Base-by-base conservation (phyloP, 2,888 invertebrate species). In the Chaetogeoica ovagalla region DNA sequence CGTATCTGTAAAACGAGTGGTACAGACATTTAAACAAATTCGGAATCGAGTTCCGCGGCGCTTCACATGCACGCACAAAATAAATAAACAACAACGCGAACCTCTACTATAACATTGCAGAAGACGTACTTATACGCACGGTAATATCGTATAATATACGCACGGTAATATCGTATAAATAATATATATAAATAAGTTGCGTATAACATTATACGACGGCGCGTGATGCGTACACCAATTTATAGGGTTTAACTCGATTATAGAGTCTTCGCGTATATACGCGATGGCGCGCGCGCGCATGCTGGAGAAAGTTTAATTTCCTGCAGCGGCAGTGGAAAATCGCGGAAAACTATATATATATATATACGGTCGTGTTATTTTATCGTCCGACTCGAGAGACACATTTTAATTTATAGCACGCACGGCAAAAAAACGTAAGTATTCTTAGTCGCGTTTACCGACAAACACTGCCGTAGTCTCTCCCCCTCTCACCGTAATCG, bases 271-370 rank as follows among this genome's bases (percentile, higher is more conserved):
- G 62, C 77, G 63, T 73, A 62, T 48, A 68, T 2, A 19, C 48
- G n/a, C 9, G 43, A 9, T 3, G 1, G 43, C 9, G 9, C 9
- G 43, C 9, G 43, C 9, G 43, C 43, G 9, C 7, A 8, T 21
- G 17, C 17, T 1, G 21, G n/a, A 55, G 79, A 48, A 39, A 57
- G 70, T 79, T 79, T 79, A 79, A 79, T 79, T 79, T 79, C 79
- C 79, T 79, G 79, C 17, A 30, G 4, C 30, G 30, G 30, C 30
- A 70, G 77, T 70, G 39, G 63, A 63, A 39, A 55, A 79, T 39
- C 55, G 69, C 48, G 70, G 63, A 60, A 43, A 76, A 48, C n/a
- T 15, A 13, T 15, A 15, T 52, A n/a, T n/a, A n/a, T n/a, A n/a
- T n/a, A n/a, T n/a, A n/a, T n/a, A n/a, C n/a, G 2, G 37, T 3